A percentile compares a stretch with the other conserved stretches of the same genome.
Conservation (phyloP, 1,140 invertebrate genomes). For the Heliconius eleuchia region DNA sequence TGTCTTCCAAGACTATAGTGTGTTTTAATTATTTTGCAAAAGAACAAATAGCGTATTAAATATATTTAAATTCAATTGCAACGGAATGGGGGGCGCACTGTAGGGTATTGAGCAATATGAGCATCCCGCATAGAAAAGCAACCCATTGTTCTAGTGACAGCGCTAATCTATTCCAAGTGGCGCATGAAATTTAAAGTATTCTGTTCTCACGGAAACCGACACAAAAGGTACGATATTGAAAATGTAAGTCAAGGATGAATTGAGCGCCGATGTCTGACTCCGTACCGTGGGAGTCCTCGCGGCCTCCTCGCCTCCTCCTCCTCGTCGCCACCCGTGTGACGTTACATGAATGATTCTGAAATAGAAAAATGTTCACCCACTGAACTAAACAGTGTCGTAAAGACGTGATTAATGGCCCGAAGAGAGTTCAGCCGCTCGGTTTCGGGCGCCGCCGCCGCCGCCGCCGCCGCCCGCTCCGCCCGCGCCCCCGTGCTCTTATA, state of each 20-base stretch:
- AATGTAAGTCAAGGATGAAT: constrained; percentile 78
- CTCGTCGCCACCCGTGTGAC: constrained; percentile 38
- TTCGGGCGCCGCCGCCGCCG: constrained; percentile 14
- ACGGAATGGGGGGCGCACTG: neutral
- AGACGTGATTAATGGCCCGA: constrained; percentile 24
- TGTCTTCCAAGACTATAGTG: neutral
- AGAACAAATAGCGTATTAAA: neutral
- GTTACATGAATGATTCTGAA: constrained; percentile 40
- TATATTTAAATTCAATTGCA: neutral
- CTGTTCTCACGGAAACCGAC: constrained; percentile 71
- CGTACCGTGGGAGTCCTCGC: constrained; percentile 62
- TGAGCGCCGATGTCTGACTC: constrained; percentile 52
- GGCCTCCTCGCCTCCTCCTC: neutral
- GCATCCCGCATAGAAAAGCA: constrained; percentile 7
- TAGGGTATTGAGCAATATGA: constrained; percentile 2
- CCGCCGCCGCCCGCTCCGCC: neutral
- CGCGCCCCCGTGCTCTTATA: constrained; percentile 6
- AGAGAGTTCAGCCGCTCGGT: constrained; percentile 20
- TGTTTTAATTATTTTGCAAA: neutral
- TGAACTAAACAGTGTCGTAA: constrained; percentile 45
- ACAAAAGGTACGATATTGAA: constrained; percentile 74
- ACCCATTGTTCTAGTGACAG: constrained; percentile 2
- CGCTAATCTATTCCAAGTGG: constrained; percentile 51
- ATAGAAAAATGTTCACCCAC: constrained; percentile 44
- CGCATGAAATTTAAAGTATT: constrained; percentile 62